Percentiles rank a stretch among this genome's conserved stretches.
Evolutionary conservation across 2,113 vertebrate species (phyloP).

Genomic region (Albula goreensis): DNA sequence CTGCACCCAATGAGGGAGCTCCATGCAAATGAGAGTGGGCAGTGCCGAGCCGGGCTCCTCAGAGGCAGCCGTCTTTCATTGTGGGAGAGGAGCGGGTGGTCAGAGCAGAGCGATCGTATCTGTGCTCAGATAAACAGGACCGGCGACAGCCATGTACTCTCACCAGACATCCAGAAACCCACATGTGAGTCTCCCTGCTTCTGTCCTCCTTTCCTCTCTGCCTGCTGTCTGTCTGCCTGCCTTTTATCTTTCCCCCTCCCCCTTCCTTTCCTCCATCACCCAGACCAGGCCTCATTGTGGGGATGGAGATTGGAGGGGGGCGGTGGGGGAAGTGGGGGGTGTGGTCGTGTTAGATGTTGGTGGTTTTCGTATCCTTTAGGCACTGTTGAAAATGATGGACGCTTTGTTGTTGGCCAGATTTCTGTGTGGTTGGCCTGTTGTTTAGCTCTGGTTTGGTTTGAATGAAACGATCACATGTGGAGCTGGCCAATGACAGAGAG

Average conservation of each 20-base stretch:
- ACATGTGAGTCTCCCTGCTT: slow-evolving; percentile 65
- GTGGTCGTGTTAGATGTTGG: background rate
- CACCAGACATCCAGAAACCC: slow-evolving; percentile 56
- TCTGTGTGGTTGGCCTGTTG: too few species aligned
- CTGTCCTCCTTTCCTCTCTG: background rate
- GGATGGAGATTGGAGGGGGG: background rate
- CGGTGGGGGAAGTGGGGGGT: background rate
- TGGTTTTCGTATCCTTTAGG: background rate
- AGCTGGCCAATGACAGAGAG: too few species aligned
- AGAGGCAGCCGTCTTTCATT: background rate
- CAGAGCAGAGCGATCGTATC: background rate
- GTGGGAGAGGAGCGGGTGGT: background rate
- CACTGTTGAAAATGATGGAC: background rate
- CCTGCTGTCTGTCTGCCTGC: background rate
- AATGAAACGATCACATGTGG: too few species aligned
- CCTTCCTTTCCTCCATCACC: background rate
- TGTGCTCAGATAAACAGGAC: too few species aligned
- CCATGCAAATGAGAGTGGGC: background rate
- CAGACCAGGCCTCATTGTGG: background rate
- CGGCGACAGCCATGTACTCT: slow-evolving; percentile 26
- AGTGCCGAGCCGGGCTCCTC: background rate
- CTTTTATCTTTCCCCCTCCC: background rate
- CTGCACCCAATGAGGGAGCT: background rate
- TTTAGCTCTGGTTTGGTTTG: too few species aligned
- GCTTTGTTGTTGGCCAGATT: background rate